Conservation (phyloP, 2,113 vertebrate species). For the Bucco capensis region DNA sequence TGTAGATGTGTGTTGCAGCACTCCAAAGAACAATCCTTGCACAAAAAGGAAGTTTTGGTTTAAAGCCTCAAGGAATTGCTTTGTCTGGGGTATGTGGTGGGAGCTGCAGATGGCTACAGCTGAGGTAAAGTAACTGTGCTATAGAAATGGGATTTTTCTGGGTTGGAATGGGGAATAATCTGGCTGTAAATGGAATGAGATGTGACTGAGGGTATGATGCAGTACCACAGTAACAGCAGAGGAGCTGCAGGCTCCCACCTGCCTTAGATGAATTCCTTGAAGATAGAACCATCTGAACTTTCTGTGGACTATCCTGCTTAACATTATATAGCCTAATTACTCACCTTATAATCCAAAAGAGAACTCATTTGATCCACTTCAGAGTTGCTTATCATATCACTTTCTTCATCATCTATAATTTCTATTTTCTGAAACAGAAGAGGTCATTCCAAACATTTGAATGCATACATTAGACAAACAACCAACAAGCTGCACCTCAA, state of each 20-base stretch:
- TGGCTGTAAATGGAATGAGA: background rate
- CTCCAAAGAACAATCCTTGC: background rate
- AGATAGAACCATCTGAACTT: background rate
- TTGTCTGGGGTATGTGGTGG: background rate
- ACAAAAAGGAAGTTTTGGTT: background rate
- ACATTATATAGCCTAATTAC: background rate
- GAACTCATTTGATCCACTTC: constrained; percentile 91
- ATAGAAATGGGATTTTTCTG: background rate
- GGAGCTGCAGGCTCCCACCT: background rate
- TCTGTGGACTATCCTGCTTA: background rate
- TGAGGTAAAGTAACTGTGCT: background rate
- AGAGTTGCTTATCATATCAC: constrained; percentile 83
- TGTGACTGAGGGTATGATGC: background rate
- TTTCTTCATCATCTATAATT: constrained; percentile 86
- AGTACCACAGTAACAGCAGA: background rate
- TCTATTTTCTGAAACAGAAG: constrained; percentile 89
- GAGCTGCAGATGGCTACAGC: background rate
- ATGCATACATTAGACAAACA: accelerated
- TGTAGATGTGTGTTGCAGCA: accelerated
- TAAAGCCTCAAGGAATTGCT: background rate
- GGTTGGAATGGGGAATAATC: background rate
- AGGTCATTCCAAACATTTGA: background rate
- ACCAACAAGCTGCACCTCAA: accelerated
- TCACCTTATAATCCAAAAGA: constrained; percentile 92
- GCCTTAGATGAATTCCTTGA: background rate